Evolutionary conservation across 23 tunicate genomes (phyloP).

Genomic region (Trididemnum miniatum): DNA sequence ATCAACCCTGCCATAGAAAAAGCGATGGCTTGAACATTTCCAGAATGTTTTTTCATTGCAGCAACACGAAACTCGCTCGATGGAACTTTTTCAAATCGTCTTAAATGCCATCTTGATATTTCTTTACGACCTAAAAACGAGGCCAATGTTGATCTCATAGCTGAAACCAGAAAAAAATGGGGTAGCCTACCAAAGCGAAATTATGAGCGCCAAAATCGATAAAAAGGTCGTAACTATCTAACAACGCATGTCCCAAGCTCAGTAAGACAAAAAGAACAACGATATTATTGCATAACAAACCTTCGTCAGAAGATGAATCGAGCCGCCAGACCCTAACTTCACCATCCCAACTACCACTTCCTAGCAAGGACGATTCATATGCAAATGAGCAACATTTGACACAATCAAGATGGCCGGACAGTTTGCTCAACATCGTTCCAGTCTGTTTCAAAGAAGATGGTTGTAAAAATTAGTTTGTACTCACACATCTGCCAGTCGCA

Average conservation of each 20-base stretch:
- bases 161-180: no score
- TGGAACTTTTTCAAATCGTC: conserved; percentile 10
- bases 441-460: no score
- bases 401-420: conserved; percentile 60
- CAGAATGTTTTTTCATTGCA: conserved; percentile 62
- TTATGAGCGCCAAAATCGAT: no score
- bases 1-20: conserved; percentile 63
- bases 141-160: no score
- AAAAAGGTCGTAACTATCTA: no score
- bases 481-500: no score
- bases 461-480: no score
- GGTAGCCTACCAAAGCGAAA: no score
- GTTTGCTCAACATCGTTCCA: conserved; percentile 33
- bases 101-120: conserved; percentile 22
- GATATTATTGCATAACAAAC: no score
- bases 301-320: conserved; percentile 10
- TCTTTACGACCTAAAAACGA: no score
- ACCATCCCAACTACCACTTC: conserved; percentile 91
- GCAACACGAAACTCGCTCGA: conserved; percentile 27
- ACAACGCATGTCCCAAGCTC: no score
- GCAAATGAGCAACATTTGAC: conserved; percentile 85
- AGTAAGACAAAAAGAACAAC: no score
- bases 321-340: conserved; percentile 66
- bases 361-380: conserved; percentile 20
- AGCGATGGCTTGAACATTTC: conserved; percentile 58